These are phyloP conservation scores for Baccha elongata DNA, from an alignment of 2,888 invertebrate species.

Conservation along the genomic window DNA sequence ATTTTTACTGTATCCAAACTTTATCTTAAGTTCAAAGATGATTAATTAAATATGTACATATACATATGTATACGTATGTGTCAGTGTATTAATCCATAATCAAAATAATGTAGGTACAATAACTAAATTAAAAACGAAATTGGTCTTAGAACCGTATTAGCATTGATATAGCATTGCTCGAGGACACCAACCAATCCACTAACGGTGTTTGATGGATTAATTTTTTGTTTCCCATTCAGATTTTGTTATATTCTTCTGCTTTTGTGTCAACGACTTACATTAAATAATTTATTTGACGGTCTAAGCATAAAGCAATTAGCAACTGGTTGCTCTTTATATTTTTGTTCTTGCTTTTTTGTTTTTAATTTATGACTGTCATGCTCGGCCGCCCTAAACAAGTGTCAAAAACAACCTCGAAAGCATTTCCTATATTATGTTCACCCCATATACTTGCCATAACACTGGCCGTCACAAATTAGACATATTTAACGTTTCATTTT, in stretches of 20 bases:
- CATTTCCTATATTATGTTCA: constrained; percentile 15
- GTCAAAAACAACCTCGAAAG: constrained; percentile 34
- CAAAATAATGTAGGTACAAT: no score
- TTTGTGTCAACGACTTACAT: constrained; percentile 28
- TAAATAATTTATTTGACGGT: constrained; percentile 46
- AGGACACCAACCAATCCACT: not conserved
- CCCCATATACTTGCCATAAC: constrained; percentile 10
- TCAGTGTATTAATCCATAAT: no score
- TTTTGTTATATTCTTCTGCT: not conserved
- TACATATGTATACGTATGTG: no score
- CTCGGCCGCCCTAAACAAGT: constrained; percentile 18
- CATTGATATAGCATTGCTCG: no score
- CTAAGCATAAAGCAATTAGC: constrained; percentile 45
- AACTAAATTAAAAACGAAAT: no score
- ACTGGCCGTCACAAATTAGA: constrained; percentile 53
- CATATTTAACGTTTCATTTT: constrained; percentile 65
- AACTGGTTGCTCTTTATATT: constrained; percentile 56
- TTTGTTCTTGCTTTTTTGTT: constrained; percentile 1
- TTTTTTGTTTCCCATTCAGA: not conserved
- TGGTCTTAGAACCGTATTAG: no score
- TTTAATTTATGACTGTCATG: constrained; percentile 43
- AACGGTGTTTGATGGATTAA: not conserved
- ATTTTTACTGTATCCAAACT: no score
- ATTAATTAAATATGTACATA: no score
- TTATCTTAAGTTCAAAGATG: no score